phyloP scores from a whole-genome alignment of 2,113 vertebrate species.

The Xenus cinereus region DNA sequence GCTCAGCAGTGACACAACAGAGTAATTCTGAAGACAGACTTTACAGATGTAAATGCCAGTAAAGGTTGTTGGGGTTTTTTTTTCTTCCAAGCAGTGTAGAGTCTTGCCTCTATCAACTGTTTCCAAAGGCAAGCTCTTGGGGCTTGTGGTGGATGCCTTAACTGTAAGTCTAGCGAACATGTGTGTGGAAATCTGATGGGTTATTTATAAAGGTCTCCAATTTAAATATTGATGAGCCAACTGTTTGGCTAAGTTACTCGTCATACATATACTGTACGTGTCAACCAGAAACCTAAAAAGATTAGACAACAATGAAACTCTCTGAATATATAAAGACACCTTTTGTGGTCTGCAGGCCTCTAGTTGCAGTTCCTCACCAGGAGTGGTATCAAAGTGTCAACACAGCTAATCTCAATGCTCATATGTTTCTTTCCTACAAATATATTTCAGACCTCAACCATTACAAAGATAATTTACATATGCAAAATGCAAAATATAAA shows the following conservation, averaged over 20 bases:
- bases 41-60: not conserved
- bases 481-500: not conserved
- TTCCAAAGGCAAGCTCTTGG: not conserved
- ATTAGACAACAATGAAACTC: not conserved
- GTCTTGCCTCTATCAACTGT: not conserved
- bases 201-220: constrained; percentile 45
- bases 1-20: not conserved
- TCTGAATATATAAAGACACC: not conserved
- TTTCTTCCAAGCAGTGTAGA: not conserved
- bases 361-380: not conserved
- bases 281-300: constrained; percentile 3
- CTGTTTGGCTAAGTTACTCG: not conserved
- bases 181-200: not conserved
- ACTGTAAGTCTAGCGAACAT: not conserved
- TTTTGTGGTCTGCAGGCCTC: not conserved
- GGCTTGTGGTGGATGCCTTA: not conserved
- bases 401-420: not conserved
- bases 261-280: not conserved
- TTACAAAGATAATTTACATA: not conserved
- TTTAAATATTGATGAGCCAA: constrained; percentile 55
- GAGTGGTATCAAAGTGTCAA: not conserved
- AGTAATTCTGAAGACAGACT: not conserved
- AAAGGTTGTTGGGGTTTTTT: not conserved
- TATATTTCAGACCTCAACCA: not conserved
- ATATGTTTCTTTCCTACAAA: not conserved